Evolutionary conservation across 2,888 invertebrate species (phyloP), one percentile per base, ranked within the genome.

Genomic region (Leucoma salicis): DNA sequence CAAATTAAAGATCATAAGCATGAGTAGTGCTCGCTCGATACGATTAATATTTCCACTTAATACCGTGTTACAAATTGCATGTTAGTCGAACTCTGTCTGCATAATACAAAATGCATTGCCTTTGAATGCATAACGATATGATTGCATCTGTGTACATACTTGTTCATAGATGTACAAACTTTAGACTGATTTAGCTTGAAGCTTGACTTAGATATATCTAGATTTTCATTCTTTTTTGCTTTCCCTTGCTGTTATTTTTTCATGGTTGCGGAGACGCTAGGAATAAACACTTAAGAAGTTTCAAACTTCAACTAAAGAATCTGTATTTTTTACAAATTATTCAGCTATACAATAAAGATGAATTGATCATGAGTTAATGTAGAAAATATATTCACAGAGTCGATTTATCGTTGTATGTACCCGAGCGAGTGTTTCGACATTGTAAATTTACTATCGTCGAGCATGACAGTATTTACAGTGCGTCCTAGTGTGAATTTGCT

Each of bases 1-100:
- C 91, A 80, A 83, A 71, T 87, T 82, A 76, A 86, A 81, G 70
- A 78, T 83, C 78, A 80, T 88, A 73, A 81, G 87, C 88, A 88
- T 89, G 86, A 70, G 80, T 85, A 85, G 82, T 70, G 78, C 77
- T 80, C 79, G 74, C n/a, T 31, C 29, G 29, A 74, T 66, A 63
- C 57, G 49, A 66, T 65, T 63, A 69, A 68, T 63, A 57, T 60
- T 69, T 61, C 60, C 58, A 62, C 10, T 64, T 3, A 63, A 64
- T 69, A 63, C 61, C 66, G 66, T 66, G 57, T 65, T 65, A 63
- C 53, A 66, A 54, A 63, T 58, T 82, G 83, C 83, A 84, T 82
- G 84, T 70, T 76, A 76, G 69, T 53, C 33, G 42, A 46, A 61
- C 52, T 63, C 61, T 66, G 63, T 63, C 59, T 57, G 63, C 59